Base-by-base conservation (phyloP, 2,113 vertebrate genomes). In the Pluvialis apricaria region DNA sequence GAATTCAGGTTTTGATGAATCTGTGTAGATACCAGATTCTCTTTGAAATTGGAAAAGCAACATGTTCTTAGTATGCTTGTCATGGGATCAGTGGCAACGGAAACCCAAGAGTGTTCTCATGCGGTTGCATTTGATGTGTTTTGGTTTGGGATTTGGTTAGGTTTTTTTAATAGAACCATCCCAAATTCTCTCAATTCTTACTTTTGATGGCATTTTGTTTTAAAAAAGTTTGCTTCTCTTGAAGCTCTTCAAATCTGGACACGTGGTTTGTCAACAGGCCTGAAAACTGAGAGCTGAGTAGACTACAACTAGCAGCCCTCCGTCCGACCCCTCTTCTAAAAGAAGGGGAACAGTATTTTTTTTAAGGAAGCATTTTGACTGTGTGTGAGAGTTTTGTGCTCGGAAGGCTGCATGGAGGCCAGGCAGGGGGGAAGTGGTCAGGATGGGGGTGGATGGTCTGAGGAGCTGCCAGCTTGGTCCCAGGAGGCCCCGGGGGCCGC, bases 401-500 rank as follows among this genome's bases (percentile, higher is more conserved):
- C 3, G 1, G 25, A 65, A 77, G 61, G 26, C 69, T 51, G 29
- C 6, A 1, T 55, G 45, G 69, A 66, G 32, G 51, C 71, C 26
- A 42, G 38, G 18, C 2, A 1, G 5, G 12, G 16, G 5, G 4
- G 47, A 6, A 42, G 45, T 19, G 16, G 10, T 57, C 16, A 40
- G 7, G 28, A n/a, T 47, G 16, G 10, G 14, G 6, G 13, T 22
- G 5, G 16, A 21, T 54, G 21, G 19, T 65, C 38, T 2, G 3
- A 36, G 38, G 22, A 60, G 31, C 73, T 1, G 1, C 44, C 19
- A n/a, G 15, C 24, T 70, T 57, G 47, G 11, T 34, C 20, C 14
- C 1, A 5, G 36, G 36, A 66, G 5, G 14, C 45, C 4, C 5
- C 10, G 29, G 36, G 57, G 4, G 12, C 51, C 4, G 5, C 13